Evolutionary conservation across 2,797 vertebrate genomes (phyloP).

Genomic region (Lacerta bilineata): DNA sequence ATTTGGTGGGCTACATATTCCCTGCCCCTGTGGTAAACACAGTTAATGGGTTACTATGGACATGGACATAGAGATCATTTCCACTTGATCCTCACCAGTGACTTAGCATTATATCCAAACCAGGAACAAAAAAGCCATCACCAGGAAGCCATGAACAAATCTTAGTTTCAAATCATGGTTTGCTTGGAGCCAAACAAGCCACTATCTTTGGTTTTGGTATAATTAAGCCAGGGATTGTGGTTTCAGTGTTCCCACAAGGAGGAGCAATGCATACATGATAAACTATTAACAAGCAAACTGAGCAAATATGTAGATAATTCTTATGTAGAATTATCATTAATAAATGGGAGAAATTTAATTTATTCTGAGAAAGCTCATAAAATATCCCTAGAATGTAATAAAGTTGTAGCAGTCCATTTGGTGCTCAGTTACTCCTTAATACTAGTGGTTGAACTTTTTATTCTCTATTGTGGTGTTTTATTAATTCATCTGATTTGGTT

Average conservation of each 20-base stretch:
- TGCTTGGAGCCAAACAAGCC: background rate
- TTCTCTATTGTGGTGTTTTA: background rate
- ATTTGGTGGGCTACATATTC: background rate
- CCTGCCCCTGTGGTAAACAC: background rate
- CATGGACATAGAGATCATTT: background rate
- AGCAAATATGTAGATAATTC: background rate
- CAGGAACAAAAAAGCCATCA: background rate
- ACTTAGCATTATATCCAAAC: background rate
- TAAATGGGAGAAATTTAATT: background rate
- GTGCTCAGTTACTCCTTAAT: background rate
- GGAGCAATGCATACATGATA: background rate
- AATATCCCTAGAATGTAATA: background rate
- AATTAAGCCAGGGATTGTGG: background rate
- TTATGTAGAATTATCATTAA: background rate
- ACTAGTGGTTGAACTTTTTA: background rate
- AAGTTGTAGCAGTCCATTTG: background rate
- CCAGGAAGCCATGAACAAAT: too few species aligned
- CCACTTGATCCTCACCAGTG: background rate
- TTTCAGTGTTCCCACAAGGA: background rate
- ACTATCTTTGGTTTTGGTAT: background rate
- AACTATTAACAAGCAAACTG: background rate
- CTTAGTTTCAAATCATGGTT: background rate
- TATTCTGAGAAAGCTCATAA: background rate
- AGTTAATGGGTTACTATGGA: background rate
- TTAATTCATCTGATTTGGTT: background rate